phyloP scores from a whole-genome alignment of 2,888 invertebrate species.

The Hartigia nigra region DNA sequence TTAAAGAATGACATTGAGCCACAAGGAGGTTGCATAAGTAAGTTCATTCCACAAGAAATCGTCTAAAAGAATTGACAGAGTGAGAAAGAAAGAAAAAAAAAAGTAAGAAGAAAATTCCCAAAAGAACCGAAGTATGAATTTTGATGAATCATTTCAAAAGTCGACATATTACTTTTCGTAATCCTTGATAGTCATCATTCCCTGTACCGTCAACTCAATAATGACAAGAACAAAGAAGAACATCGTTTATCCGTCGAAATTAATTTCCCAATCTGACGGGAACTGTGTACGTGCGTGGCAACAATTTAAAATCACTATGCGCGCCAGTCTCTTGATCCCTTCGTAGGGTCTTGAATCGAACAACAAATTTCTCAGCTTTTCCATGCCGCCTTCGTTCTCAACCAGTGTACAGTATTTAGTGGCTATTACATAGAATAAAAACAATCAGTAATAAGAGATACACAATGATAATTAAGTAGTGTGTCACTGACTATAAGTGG shows the following conservation, averaged over 20 bases:
- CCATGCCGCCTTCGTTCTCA: slow-evolving; percentile 86
- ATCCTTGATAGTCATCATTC: neutral
- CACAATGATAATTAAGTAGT: too few relatives aligned
- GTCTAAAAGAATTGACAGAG: neutral
- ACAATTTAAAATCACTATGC: slow-evolving; percentile 77
- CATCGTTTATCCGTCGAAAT: slow-evolving; percentile 30
- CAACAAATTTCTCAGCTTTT: slow-evolving; percentile 76
- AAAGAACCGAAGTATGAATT: too few relatives aligned
- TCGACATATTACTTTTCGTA: neutral
- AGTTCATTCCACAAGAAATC: neutral
- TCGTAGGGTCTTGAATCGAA: slow-evolving; percentile 73
- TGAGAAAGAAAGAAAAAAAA: too few relatives aligned
- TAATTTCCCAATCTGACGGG: slow-evolving; percentile 33
- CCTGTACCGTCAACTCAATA: neutral
- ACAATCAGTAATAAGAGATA: neutral
- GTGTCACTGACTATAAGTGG: neutral
- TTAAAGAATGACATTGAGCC: neutral
- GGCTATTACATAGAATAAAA: slow-evolving; percentile 69
- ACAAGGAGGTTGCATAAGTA: neutral
- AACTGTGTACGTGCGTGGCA: slow-evolving; percentile 33
- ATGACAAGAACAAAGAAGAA: neutral
- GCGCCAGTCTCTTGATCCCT: slow-evolving; percentile 77
- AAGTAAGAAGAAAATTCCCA: neutral
- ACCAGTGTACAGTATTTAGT: slow-evolving; percentile 92
- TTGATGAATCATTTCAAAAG: too few relatives aligned